Evolutionary conservation across 2,797 vertebrate species (phyloP).

Genomic region (Rhinoraja longicauda): DNA sequence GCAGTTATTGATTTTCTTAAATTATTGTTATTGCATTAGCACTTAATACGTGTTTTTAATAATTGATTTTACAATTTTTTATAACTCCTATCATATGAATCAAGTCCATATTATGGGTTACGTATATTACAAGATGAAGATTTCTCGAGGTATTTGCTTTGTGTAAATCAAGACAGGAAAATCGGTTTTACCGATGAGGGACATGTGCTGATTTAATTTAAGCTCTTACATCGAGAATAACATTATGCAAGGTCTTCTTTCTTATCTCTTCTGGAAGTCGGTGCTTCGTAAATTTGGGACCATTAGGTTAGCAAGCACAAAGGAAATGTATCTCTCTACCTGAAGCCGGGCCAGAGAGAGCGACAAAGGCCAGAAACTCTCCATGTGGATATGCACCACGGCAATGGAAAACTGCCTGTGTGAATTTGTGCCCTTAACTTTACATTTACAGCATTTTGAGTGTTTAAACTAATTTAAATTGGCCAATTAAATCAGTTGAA

Average conservation of each 20-base stretch:
- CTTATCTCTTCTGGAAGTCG: neutral
- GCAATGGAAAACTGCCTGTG: neutral
- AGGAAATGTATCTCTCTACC: neutral
- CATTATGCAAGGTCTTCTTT: neutral
- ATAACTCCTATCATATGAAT: constrained; percentile 30
- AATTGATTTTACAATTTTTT: constrained; percentile 35
- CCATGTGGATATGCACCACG: neutral
- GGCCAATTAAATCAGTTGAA: constrained; percentile 39
- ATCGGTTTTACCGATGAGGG: constrained; percentile 4
- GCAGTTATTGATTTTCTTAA: constrained; percentile 17
- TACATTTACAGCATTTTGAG: constrained; percentile 37
- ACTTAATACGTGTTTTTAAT: constrained; percentile 34
- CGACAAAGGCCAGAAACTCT: neutral
- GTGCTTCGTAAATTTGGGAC: neutral
- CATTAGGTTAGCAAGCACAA: neutral
- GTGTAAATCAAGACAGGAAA: constrained; percentile 14
- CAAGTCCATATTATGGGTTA: neutral
- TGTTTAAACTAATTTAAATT: constrained; percentile 40
- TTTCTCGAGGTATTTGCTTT: neutral
- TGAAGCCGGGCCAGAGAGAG: neutral
- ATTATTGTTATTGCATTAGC: constrained; percentile 32
- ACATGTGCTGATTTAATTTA: neutral
- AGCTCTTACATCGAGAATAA: neutral
- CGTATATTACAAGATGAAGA: constrained; percentile 20
- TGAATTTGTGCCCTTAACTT: constrained; percentile 35